Conservation (phyloP, 2,797 vertebrate genomes). For the Poecilia wingei region DNA sequence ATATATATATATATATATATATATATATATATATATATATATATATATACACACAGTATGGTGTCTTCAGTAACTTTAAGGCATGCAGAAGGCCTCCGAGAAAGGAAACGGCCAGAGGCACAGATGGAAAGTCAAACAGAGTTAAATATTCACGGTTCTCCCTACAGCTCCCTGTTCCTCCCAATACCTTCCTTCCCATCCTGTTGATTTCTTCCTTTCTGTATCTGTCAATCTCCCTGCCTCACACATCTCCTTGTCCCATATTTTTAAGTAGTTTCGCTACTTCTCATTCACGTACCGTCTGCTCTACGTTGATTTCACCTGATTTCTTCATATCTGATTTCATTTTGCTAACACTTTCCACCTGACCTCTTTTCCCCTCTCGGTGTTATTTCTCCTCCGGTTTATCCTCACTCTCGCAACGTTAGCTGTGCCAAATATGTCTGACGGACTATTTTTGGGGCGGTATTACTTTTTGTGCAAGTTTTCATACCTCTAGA, state of each 20-base stretch:
- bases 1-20: conserved; percentile 6
- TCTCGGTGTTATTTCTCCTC: neutral
- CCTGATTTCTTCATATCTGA: conserved; percentile 1
- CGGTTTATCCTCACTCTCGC: neutral
- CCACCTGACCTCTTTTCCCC: conserved; percentile 8
- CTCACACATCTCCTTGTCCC: conserved; percentile 20
- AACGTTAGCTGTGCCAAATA: neutral
- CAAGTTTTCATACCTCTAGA: neutral
- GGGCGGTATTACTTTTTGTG: neutral
- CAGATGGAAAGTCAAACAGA: conserved; percentile 63
- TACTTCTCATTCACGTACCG: conserved; percentile 14
- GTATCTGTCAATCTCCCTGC: conserved; percentile 2
- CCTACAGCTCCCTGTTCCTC: conserved; percentile 32
- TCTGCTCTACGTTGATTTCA: neutral
- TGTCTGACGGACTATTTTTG: neutral
- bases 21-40: neutral
- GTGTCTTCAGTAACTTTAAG: conserved; percentile 41
- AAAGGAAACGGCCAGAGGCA: conserved; percentile 35
- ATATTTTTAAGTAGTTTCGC: conserved; percentile 26
- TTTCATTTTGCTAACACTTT: conserved; percentile 17
- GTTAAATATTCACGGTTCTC: conserved; percentile 68
- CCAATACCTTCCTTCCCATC: conserved; percentile 20
- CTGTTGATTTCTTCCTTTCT: conserved; percentile 12
- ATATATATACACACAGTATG: neutral
- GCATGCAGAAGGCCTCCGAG: conserved; percentile 37